These are phyloP conservation scores for Corynorhinus townsendii DNA, from an alignment of 2,113 vertebrate species.

Conservation along the genomic window DNA sequence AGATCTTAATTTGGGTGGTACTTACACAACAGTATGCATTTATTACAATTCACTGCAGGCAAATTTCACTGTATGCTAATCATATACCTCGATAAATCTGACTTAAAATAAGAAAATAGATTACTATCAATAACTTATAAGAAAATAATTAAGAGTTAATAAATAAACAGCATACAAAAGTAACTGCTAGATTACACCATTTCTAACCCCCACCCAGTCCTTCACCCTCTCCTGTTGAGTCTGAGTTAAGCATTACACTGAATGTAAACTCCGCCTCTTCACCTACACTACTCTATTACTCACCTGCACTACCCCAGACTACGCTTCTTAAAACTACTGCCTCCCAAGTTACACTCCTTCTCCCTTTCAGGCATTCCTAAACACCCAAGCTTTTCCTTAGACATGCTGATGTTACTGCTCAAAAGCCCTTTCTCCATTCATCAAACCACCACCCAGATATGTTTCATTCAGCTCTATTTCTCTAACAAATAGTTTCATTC, in stretches of 20 bases:
- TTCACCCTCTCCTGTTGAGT: neutral
- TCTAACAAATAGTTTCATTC: neutral
- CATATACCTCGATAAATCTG: neutral
- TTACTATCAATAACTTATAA: neutral
- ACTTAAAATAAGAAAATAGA: neutral
- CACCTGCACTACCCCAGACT: neutral
- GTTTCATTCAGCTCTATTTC: neutral
- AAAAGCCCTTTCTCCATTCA: neutral
- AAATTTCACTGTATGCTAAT: neutral
- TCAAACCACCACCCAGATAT: neutral
- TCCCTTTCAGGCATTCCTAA: neutral
- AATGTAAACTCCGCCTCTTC: neutral
- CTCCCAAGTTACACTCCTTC: neutral
- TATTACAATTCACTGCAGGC: neutral
- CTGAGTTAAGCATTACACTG: neutral
- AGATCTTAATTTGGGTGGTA: neutral
- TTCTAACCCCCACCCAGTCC: neutral
- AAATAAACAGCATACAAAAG: neutral
- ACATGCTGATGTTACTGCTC: neutral
- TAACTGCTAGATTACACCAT: neutral
- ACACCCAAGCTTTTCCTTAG: neutral
- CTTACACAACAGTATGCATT: neutral
- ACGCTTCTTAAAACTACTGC: neutral
- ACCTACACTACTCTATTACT: neutral
- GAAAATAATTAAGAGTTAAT: neutral